Evolutionary conservation across 1,140 invertebrate species (phyloP), one percentile per base, ranked within the genome.

Genomic region (Polypedilum vanderplanki): DNA sequence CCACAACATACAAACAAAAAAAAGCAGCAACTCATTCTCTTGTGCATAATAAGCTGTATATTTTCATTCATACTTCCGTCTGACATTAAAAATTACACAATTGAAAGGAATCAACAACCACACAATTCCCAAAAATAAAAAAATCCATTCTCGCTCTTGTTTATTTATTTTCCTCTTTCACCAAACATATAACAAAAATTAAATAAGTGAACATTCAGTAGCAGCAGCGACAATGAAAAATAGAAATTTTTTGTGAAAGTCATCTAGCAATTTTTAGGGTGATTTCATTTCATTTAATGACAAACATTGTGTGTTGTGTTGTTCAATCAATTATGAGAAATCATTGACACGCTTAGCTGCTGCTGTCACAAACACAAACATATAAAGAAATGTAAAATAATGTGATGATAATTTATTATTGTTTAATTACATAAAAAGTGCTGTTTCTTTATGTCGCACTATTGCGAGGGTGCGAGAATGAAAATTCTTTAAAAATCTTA

Each of bases 321-420:
- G 24, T 33, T 33, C 24, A 33, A 33, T 33, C 24, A 33, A 33
- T 33, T 33, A 33, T 33, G 1, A 12, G n/a, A 57, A 57, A 57
- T 57, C 46, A 57, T 57, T 57, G 46, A 57, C 46, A 57, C 12
- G n/a, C 46, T 57, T n/a, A 57, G 41, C 15, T 46, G 24, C 46
- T 57, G 12, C 46, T 57, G 46, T 57, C n/a, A 33, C 24, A 3
- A 33, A 33, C 24, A 33, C 24, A n/a, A n/a, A n/a, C n/a, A n/a
- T n/a, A n/a, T n/a, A n/a, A n/a, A n/a, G 24, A 33, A 33, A n/a
- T 57, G 46, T 57, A 57, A 57, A 57, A 57, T 70, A 70, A 70
- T 70, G 65, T 5, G 20, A 22, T 18, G 17, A 70, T 70, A 70
- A 70, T 70, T 70, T 70, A 70, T 70, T 70, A 70, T 70, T 70